Conservation (phyloP, 2,888 invertebrate genomes). For the Tachystola acroxantha region DNA sequence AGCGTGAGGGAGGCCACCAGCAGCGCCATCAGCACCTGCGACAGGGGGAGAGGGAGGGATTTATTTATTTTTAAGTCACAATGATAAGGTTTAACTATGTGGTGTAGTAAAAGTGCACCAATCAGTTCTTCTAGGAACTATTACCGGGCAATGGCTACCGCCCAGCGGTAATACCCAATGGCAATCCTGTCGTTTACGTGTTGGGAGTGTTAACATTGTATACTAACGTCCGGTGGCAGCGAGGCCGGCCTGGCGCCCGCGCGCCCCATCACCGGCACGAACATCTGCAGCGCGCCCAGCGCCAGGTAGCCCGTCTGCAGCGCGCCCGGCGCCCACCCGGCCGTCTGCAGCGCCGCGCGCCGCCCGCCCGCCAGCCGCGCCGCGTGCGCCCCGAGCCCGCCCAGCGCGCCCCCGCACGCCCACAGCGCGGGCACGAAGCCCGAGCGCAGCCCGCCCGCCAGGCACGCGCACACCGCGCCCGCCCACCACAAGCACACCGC, state of each 20-base stretch:
- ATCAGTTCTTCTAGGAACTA: no score
- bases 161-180: no score
- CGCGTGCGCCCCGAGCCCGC: slow-evolving; percentile 74
- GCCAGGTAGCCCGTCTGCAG: neutral
- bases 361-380: slow-evolving; percentile 15
- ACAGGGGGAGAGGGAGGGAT: slow-evolving; percentile 7
- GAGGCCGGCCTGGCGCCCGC: slow-evolving; percentile 27
- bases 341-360: slow-evolving; percentile 51
- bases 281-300: no score
- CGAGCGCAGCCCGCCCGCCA: no score
- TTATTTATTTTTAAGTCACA: no score
- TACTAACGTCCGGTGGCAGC: slow-evolving; percentile 83
- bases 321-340: slow-evolving; percentile 71
- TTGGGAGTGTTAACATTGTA: no score
- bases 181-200: no score
- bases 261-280: no score
- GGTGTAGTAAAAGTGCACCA: neutral
- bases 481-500: slow-evolving; percentile 76
- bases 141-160: no score
- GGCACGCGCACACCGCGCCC: slow-evolving; percentile 79
- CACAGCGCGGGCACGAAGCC: slow-evolving; percentile 27
- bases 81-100: no score
- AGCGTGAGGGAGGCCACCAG: slow-evolving; percentile 56
- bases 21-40: slow-evolving; percentile 38
- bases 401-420: slow-evolving; percentile 79